These are phyloP conservation scores for Onychomys leucogaster DNA, from an alignment of 2,797 vertebrate species.

Conservation along the genomic window DNA sequence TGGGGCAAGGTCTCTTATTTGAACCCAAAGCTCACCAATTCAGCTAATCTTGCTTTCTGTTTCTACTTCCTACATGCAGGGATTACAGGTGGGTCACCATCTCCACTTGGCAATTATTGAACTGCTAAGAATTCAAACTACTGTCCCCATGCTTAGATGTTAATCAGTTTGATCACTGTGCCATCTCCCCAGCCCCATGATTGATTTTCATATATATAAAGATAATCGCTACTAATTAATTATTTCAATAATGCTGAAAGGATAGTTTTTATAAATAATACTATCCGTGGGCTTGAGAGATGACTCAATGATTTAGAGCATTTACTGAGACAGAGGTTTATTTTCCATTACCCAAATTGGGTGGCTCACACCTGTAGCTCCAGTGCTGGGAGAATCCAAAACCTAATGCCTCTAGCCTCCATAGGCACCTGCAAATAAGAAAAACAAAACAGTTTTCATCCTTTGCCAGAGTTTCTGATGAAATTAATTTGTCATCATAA, in stretches of 20 bases:
- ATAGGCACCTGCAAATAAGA: neutral
- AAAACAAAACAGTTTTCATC: neutral
- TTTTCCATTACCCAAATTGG: no score
- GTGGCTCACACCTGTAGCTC: neutral
- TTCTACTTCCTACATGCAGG: neutral
- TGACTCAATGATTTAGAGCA: neutral
- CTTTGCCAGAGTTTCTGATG: constrained; percentile 26
- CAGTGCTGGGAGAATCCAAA: neutral
- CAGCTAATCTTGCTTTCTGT: neutral
- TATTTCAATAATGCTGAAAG: neutral
- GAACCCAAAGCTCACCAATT: neutral
- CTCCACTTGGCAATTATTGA: neutral
- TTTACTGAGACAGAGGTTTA: neutral
- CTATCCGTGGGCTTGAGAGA: neutral
- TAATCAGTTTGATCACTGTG: neutral
- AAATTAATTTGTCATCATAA: constrained; percentile 27
- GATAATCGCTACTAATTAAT: constrained; percentile 61
- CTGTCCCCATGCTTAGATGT: neutral
- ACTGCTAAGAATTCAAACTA: neutral
- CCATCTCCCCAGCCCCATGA: neutral
- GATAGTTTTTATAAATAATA: neutral
- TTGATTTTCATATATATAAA: neutral
- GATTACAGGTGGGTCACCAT: neutral
- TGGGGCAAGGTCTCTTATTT: neutral
- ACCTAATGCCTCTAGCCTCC: no score